Evolutionary conservation across 1,140 invertebrate species (phyloP), one percentile per base, ranked within the genome.

Genomic region (Brachionus manjavacas): DNA sequence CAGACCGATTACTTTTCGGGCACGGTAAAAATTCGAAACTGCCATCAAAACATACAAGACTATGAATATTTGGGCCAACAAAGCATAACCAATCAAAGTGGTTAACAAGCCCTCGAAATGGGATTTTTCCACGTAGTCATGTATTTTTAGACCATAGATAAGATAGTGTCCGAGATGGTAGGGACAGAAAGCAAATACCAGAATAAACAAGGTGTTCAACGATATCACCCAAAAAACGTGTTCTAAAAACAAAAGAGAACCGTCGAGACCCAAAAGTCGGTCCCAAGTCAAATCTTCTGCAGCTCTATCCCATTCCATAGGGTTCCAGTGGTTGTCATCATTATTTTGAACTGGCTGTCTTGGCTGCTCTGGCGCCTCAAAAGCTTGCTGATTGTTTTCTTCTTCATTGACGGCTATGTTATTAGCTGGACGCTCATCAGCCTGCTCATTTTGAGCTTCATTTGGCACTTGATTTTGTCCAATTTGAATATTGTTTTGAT

Each of bases 161-260:
- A 94, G 93, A 85, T 94, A 92, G 85, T 94, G 93, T 2, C 97
- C 97, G 89, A 98, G 95, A 86, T 97, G 95, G 87, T 97, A 98
- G 0, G 97, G 97, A 87, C 94, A 95, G 87, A 97, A 98, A 46
- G 97, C 97, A 89, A 92, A 93, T 83, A 98, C 92, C 14, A 93
- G 87, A 85, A 99, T 97, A 88, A 98, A 99, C 20, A 99, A 90
- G 4, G 96, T 97, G 88, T 99, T 99, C 4, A 99, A 90, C 0
- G 96, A 97, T 7, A 98, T 95, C 8, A 98, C 96, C 97, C 97
- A 99, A 88, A 99, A 98, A 0, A 99, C 96, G 91, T 99, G 96
- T 90, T 99, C 97, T 28, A 99, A 90, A 87, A 99, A 99, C 14
- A 97, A 93, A 35, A 99, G 92, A 0, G 96, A 98, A 0, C 97